These are phyloP conservation scores for Cetoscarus ocellatus DNA, from an alignment of 2,797 vertebrate species.

Conservation along the genomic window DNA sequence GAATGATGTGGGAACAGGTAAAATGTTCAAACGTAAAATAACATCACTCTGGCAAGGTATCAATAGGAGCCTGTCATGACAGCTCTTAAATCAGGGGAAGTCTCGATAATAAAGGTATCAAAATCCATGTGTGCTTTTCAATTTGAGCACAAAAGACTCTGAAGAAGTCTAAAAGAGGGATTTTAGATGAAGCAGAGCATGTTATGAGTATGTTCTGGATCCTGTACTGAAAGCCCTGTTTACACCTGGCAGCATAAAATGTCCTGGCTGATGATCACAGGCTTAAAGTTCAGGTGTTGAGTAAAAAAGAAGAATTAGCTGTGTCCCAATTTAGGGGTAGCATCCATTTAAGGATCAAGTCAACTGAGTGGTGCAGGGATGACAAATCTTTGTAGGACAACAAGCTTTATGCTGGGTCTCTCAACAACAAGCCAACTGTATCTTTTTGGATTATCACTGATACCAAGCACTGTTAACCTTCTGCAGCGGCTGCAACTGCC, in stretches of 20 bases:
- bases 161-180: slow-evolving; percentile 22
- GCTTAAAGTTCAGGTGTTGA: background rate
- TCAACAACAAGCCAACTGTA: too few species aligned
- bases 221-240: too few species aligned
- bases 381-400: too few species aligned
- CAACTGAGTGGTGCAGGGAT: too few species aligned
- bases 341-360: too few species aligned
- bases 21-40: slow-evolving; percentile 48
- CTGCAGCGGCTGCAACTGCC: too few species aligned
- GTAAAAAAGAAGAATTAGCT: background rate
- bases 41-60: slow-evolving; percentile 30
- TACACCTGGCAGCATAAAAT: background rate
- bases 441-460: too few species aligned
- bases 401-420: too few species aligned
- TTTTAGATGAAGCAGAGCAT: slow-evolving; percentile 9
- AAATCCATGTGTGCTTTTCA: slow-evolving; percentile 5
- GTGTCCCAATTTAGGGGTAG: background rate
- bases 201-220: background rate
- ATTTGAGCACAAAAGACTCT: slow-evolving; percentile 1
- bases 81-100: slow-evolving; percentile 16
- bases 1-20: slow-evolving; percentile 45
- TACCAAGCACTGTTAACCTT: too few species aligned
- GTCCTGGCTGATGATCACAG: background rate
- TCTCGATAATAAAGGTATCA: slow-evolving; percentile 30
- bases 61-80: slow-evolving; percentile 54